These are phyloP conservation scores for Balaenoptera acutorostrata DNA, from an alignment of 2,113 vertebrate genomes.

Conservation along the genomic window DNA sequence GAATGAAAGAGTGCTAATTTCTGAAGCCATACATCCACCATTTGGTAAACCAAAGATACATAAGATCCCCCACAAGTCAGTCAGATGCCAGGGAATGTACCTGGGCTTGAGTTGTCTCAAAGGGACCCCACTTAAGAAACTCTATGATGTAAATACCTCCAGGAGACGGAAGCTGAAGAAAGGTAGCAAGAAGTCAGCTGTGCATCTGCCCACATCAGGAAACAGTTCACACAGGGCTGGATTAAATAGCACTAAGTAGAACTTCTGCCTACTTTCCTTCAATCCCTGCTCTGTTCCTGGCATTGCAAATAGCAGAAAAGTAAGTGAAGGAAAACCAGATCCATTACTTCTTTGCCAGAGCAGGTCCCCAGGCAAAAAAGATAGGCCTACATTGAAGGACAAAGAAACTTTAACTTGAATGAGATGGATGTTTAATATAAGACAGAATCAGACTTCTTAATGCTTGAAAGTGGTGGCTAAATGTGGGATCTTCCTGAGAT, in stretches of 20 bases:
- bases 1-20: background rate
- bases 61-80: background rate
- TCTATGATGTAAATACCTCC: background rate
- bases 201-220: background rate
- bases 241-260: background rate
- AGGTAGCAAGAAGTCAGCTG: background rate
- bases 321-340: background rate
- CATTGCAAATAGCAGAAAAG: background rate
- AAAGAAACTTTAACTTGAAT: background rate
- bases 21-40: background rate
- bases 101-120: background rate
- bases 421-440: background rate
- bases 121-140: background rate
- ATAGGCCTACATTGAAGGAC: background rate
- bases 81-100: background rate
- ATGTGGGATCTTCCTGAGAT: background rate
- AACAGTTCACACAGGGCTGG: background rate
- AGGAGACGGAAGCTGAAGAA: background rate
- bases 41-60: background rate
- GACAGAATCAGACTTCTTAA: background rate
- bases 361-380: background rate
- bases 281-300: background rate
- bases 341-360: background rate
- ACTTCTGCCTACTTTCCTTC: background rate
- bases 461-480: background rate